A percentile compares a stretch with the other conserved stretches of the same genome.
phyloP scores from a whole-genome alignment of 2,113 vertebrate genomes.

The Xiphophorus maculatus region DNA sequence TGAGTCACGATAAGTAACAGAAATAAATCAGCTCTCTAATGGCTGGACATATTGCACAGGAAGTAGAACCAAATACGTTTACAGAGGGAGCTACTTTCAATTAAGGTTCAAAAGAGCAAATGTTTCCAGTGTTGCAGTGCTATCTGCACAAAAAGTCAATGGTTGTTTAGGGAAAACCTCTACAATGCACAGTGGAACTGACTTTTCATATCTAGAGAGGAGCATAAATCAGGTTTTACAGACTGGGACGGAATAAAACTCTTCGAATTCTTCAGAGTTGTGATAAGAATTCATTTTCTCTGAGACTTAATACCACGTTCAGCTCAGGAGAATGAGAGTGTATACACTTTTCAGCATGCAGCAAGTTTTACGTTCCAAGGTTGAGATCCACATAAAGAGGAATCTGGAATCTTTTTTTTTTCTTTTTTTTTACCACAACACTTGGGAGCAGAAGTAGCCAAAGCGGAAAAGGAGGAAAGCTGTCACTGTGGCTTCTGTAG shows the following conservation, averaged over 20 bases:
- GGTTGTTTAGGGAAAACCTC: neutral
- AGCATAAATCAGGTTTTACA: constrained; percentile 1
- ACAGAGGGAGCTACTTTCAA: neutral
- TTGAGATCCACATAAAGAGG: too few relatives aligned
- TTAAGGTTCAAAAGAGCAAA: neutral
- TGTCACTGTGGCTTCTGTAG: constrained; percentile 13
- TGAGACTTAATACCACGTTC: neutral
- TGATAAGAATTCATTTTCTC: neutral
- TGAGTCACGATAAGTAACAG: neutral
- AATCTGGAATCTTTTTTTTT: neutral
- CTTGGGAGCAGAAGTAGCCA: neutral
- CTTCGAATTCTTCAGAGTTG: neutral
- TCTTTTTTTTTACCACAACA: too few relatives aligned
- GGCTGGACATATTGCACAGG: neutral
- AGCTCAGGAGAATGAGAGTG: neutral
- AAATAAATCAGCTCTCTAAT: neutral
- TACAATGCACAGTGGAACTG: neutral
- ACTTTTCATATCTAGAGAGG: neutral
- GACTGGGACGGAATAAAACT: neutral
- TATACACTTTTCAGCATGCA: neutral
- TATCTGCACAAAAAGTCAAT: neutral
- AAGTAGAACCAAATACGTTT: neutral
- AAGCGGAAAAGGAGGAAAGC: constrained; percentile 22
- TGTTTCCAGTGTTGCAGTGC: neutral
- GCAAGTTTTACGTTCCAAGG: too few relatives aligned